Base-by-base conservation (phyloP, 2,113 vertebrate genomes). In the Stegastes partitus region DNA sequence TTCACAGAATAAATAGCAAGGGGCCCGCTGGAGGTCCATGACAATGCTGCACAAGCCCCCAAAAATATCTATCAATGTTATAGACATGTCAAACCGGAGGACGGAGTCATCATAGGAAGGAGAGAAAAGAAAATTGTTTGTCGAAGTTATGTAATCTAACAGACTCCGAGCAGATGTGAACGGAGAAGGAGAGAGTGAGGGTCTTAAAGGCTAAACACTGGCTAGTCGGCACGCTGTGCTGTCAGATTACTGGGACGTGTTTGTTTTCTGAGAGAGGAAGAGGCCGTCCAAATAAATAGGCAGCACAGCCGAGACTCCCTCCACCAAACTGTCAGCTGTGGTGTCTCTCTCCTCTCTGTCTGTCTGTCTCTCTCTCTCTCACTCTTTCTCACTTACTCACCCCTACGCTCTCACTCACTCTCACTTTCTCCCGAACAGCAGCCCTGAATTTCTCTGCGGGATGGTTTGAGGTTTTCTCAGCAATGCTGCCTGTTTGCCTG, bases 381-480 rank as follows among this genome's bases (percentile, higher is more conserved):
- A 47, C 53, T 51, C 21, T 21, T 34, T 50, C 39, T 15, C 39
- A 14, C 39, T 15, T 34, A 49, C 79, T 56, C 74, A 57, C 61
- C 66, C 25, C 61, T 63, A 19, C 53, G 26, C 61, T 62, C 72
- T 82, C 65, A 22, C 57, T 73, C 77, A 81, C 77, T 76, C 59
- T 77, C 79, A 44, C 80, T 83, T 84, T 81, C 75, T 61, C 77
- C 77, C 5, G 3, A 71, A 68, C 76, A 77, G 89, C 89, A 68
- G 83, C 47, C 69, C 68, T 81, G 71, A 82, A 81, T 91, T 90
- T 90, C 85, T 92, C 89, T 91, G 87, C 78, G 88, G 92, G 88
- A 78, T 84, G 90, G 85, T 85, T 91, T 92, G 89, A 90, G 93
- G 90, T 94, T 94, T 93, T 91, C 90, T 89, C 89, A 91, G 90